Conservation (phyloP, 2,888 invertebrate genomes). For the Meiosimyza platycephala region DNA sequence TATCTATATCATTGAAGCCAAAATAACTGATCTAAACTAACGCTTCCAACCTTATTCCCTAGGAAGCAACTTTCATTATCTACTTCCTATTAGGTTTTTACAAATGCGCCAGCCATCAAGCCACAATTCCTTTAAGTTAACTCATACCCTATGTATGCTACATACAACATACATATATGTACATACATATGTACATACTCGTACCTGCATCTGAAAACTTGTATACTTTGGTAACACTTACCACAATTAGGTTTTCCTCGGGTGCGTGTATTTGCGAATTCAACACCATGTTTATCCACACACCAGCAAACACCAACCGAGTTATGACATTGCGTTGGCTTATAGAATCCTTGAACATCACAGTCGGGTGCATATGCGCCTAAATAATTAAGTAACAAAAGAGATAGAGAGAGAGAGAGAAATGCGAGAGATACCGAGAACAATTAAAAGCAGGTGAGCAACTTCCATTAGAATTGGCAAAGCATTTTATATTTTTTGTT, state of each 20-base stretch:
- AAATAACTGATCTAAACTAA: no score
- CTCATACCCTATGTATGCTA: no score
- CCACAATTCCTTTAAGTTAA: no score
- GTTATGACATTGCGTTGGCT: slow-evolving; percentile 87
- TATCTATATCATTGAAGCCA: no score
- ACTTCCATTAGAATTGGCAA: slow-evolving; percentile 8
- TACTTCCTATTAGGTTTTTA: no score
- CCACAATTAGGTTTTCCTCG: slow-evolving; percentile 84
- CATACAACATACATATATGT: no score
- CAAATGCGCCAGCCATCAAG: no score
- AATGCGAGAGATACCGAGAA: slow-evolving; percentile 37
- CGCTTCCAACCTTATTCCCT: no score
- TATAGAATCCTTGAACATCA: slow-evolving; percentile 88
- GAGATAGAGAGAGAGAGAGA: slow-evolving; percentile 40
- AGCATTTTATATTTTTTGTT: neutral
- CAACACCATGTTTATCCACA: slow-evolving; percentile 91
- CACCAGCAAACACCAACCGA: slow-evolving; percentile 93
- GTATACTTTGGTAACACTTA: slow-evolving; percentile 65
- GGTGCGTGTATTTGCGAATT: slow-evolving; percentile 85
- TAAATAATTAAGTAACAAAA: slow-evolving; percentile 57
- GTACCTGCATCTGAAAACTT: neutral
- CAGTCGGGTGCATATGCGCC: slow-evolving; percentile 85
- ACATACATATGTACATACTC: neutral
- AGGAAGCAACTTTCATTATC: no score
- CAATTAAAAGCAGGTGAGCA: slow-evolving; percentile 36